Evolutionary conservation across 2,797 vertebrate species (phyloP).

Genomic region (Philypnodon macrostomus): DNA sequence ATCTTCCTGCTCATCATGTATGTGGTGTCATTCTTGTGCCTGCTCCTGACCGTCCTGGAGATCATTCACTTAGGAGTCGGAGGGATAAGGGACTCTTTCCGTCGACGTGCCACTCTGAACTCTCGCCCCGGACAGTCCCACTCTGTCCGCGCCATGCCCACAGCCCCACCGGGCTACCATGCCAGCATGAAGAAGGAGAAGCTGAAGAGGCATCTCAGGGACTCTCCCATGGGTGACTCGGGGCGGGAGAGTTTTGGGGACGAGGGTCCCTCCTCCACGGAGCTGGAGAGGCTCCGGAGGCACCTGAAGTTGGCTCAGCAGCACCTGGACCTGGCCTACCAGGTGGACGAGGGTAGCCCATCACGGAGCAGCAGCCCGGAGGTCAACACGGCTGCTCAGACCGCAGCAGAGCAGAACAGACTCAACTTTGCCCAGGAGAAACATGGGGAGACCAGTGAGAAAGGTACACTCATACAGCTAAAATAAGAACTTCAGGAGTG

Average conservation of each 20-base stretch:
- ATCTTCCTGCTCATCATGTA: conserved; percentile 90
- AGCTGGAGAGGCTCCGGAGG: conserved; percentile 79
- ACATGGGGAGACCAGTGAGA: conserved; percentile 73
- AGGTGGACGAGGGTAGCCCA: conserved; percentile 68
- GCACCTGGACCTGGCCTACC: conserved; percentile 85
- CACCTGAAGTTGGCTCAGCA: conserved; percentile 87
- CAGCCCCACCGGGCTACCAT: conserved; percentile 82
- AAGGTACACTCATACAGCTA: conserved; percentile 54
- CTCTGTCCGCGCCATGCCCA: conserved; percentile 41
- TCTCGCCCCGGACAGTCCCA: rapidly evolving
- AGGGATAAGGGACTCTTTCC: conserved; percentile 78
- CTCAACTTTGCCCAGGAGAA: conserved; percentile 88
- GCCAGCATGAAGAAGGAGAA: conserved; percentile 78
- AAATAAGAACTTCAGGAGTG: neutral
- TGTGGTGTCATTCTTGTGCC: conserved; percentile 82
- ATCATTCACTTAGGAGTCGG: conserved; percentile 83
- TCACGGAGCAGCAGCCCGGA: conserved; percentile 84
- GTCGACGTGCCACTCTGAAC: conserved; percentile 29
- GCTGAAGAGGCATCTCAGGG: conserved; percentile 68
- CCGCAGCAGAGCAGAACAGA: conserved; percentile 85
- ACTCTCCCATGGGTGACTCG: conserved; percentile 62
- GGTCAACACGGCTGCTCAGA: conserved; percentile 71
- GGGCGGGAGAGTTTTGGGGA: conserved; percentile 70
- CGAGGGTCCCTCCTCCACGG: conserved; percentile 57
- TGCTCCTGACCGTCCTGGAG: conserved; percentile 82